Conservation (phyloP, 2,113 vertebrate genomes). For the Mormyrus lacerda region DNA sequence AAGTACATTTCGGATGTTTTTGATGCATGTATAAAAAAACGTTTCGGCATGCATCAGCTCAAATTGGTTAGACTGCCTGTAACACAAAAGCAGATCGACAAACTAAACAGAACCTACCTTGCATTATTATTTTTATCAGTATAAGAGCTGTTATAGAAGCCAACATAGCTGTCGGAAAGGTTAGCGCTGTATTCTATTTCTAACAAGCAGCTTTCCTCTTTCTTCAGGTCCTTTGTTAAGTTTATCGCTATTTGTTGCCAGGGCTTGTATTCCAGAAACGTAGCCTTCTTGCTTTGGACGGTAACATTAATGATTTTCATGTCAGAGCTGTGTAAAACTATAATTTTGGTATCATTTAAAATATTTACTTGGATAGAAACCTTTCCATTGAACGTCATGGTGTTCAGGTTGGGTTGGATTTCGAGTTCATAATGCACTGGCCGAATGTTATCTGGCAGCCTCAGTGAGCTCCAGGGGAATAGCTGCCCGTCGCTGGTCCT, state of each 20-base stretch:
- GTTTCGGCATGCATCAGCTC: neutral
- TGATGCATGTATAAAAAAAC: neutral
- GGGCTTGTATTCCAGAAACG: slow-evolving; percentile 72
- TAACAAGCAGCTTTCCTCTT: slow-evolving; percentile 66
- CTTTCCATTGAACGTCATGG: slow-evolving; percentile 68
- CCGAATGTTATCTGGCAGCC: slow-evolving; percentile 68
- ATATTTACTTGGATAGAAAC: slow-evolving; percentile 68
- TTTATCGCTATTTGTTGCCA: slow-evolving; percentile 79
- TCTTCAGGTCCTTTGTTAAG: slow-evolving; percentile 61
- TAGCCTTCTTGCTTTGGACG: slow-evolving; percentile 44
- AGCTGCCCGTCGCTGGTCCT: slow-evolving; percentile 66
- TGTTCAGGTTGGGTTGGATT: slow-evolving; percentile 73
- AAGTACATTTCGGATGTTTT: neutral
- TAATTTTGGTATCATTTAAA: slow-evolving; percentile 59
- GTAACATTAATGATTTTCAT: slow-evolving; percentile 70
- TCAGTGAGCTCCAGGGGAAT: slow-evolving; percentile 80
- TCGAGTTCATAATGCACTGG: slow-evolving; percentile 77
- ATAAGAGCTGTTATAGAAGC: slow-evolving; percentile 89
- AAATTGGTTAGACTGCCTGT: neutral
- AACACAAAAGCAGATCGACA: neutral
- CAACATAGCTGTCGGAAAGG: slow-evolving; percentile 75
- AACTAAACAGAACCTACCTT: slow-evolving; percentile 43
- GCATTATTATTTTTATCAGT: slow-evolving; percentile 58
- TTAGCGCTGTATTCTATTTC: slow-evolving; percentile 70
- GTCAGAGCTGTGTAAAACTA: slow-evolving; percentile 77